Conservation (phyloP, 1,140 invertebrate species). For the Brachionus manjavacas region DNA sequence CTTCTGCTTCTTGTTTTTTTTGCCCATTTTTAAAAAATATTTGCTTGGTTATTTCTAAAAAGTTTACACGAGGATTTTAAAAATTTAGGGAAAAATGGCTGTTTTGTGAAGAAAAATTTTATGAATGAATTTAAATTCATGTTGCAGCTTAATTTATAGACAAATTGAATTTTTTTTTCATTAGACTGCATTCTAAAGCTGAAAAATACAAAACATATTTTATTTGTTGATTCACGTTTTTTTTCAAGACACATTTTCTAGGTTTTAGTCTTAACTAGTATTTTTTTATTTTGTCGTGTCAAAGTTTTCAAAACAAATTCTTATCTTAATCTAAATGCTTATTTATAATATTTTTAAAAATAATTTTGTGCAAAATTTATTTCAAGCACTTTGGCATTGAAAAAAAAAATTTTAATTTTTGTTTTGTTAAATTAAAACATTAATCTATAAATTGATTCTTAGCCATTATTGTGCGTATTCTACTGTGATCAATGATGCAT, state of each 20-base stretch:
- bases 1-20: slow-evolving; percentile 38
- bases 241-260: neutral
- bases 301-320: slow-evolving; percentile 10
- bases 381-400: too few species aligned
- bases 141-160: slow-evolving; percentile 27
- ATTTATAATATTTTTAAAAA: too few species aligned
- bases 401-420: too few species aligned
- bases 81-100: neutral
- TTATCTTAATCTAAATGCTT: neutral
- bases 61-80: slow-evolving; percentile 15
- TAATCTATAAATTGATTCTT: too few species aligned
- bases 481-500: too few species aligned
- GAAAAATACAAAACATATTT: neutral
- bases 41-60: neutral
- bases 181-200: neutral
- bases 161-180: neutral
- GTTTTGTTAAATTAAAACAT: too few species aligned
- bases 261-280: neutral
- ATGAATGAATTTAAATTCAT: slow-evolving; percentile 2
- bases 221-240: neutral
- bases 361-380: too few species aligned
- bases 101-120: neutral
- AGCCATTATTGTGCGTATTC: too few species aligned
- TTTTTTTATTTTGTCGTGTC: neutral
- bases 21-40: neutral